These are phyloP conservation scores for Liparis tanakae DNA, from an alignment of 2,797 vertebrate species.

Conservation along the genomic window DNA sequence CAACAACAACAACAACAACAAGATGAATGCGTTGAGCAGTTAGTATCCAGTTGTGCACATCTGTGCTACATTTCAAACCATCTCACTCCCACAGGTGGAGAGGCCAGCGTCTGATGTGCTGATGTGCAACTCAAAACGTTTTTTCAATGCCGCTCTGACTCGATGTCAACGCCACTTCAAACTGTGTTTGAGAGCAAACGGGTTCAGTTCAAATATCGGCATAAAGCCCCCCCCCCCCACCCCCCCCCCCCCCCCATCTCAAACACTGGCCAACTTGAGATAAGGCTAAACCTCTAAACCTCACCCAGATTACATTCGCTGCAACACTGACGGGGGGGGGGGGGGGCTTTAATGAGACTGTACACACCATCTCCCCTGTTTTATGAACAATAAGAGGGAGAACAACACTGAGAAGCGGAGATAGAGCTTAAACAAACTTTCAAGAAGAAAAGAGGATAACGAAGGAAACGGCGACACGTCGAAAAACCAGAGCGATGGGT, in stretches of 20 bases:
- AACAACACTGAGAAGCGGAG: conserved; percentile 6
- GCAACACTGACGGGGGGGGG: conserved; percentile 21
- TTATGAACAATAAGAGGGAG: conserved; percentile 33
- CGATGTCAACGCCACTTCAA: not conserved
- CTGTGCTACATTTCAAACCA: not conserved
- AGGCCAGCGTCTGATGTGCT: not conserved
- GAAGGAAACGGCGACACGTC: not conserved
- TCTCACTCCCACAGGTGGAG: not conserved
- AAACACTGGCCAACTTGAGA: conserved; percentile 33
- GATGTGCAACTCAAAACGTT: not conserved
- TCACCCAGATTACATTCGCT: conserved; percentile 17
- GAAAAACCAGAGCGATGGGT: not conserved
- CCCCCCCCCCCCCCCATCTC: not conserved
- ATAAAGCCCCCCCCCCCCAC: not conserved
- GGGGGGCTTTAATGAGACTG: conserved; percentile 27
- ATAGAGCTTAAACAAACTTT: conserved; percentile 1
- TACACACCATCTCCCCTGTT: conserved; percentile 35
- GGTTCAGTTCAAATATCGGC: not conserved
- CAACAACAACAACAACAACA: not conserved
- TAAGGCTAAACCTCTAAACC: conserved; percentile 19
- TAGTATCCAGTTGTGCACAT: not conserved
- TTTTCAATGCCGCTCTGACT: not conserved
- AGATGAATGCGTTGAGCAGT: not conserved
- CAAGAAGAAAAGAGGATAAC: not conserved
- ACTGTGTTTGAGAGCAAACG: not conserved